A percentile compares a stretch with the other conserved stretches of the same genome.
Conservation (phyloP, 2,113 vertebrate genomes). For the Ochotona curzoniae region DNA sequence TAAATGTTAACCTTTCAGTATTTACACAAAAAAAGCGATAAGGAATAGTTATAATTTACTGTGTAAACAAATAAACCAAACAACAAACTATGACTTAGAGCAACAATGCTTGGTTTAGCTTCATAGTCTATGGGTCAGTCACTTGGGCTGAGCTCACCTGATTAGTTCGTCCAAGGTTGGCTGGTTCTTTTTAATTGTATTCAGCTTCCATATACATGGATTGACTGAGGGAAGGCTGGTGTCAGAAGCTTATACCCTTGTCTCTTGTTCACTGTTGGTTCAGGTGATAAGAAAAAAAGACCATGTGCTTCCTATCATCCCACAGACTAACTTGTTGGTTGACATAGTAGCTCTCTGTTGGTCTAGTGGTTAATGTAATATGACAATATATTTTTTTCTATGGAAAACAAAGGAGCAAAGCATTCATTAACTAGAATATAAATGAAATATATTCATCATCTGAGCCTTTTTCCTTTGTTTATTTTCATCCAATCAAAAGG, state of each 20-base stretch:
- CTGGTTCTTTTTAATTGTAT: neutral
- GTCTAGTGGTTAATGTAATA: neutral
- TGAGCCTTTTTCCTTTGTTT: conserved; percentile 69
- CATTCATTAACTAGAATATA: conserved; percentile 82
- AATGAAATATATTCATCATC: conserved; percentile 72
- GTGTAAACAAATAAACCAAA: neutral
- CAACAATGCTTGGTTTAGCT: neutral
- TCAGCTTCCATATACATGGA: neutral
- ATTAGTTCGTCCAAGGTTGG: rapidly evolving
- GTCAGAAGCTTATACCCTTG: neutral
- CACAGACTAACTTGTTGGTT: neutral
- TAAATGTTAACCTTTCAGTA: neutral
- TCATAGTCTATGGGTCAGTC: neutral
- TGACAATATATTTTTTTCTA: too few relatives aligned
- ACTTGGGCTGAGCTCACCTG: neutral
- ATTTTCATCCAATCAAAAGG: too few relatives aligned
- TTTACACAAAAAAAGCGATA: neutral
- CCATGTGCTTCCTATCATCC: rapidly evolving
- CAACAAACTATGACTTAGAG: neutral
- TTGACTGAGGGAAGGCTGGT: rapidly evolving
- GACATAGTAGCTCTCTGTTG: too few relatives aligned
- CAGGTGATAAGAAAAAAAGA: neutral
- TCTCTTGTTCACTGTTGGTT: neutral
- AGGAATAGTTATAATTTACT: neutral
- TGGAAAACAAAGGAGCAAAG: conserved; percentile 54